Evolutionary conservation across 2,113 vertebrate genomes (phyloP).

Genomic region (Pelusios castaneus): DNA sequence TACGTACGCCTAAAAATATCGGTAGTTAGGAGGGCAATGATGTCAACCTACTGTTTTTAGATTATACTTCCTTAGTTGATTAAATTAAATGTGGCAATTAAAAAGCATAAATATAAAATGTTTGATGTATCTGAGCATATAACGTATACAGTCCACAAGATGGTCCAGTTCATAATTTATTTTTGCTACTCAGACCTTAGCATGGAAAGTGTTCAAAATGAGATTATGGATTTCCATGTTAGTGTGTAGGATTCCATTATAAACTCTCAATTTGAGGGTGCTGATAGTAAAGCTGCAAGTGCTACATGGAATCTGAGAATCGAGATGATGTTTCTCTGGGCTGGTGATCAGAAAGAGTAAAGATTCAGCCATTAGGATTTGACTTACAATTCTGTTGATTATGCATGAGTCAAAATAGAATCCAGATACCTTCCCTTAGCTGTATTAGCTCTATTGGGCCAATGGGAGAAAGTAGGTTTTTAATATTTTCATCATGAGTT

Average conservation of each 20-base stretch:
- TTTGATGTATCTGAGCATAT: neutral
- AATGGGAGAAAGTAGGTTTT: neutral
- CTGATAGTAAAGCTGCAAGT: neutral
- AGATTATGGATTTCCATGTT: neutral
- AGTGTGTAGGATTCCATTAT: neutral
- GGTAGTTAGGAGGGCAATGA: neutral
- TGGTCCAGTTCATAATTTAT: neutral
- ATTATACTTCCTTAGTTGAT: neutral
- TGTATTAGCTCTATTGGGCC: neutral
- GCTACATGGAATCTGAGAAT: neutral
- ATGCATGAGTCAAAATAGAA: neutral
- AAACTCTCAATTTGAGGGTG: neutral
- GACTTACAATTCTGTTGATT: neutral
- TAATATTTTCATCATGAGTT: neutral
- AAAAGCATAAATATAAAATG: neutral
- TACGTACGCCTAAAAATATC: neutral
- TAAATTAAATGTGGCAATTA: neutral
- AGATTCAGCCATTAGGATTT: neutral
- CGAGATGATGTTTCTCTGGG: neutral
- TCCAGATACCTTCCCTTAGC: fast-evolving
- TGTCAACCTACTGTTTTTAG: neutral
- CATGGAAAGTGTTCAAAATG: neutral
- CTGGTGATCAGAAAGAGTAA: neutral
- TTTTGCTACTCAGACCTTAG: neutral
- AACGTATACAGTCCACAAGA: neutral